Percentiles rank a stretch among this genome's conserved stretches.
These are phyloP conservation scores for Troides helena DNA, from an alignment of 2,888 invertebrate species.

Conservation along the genomic window DNA sequence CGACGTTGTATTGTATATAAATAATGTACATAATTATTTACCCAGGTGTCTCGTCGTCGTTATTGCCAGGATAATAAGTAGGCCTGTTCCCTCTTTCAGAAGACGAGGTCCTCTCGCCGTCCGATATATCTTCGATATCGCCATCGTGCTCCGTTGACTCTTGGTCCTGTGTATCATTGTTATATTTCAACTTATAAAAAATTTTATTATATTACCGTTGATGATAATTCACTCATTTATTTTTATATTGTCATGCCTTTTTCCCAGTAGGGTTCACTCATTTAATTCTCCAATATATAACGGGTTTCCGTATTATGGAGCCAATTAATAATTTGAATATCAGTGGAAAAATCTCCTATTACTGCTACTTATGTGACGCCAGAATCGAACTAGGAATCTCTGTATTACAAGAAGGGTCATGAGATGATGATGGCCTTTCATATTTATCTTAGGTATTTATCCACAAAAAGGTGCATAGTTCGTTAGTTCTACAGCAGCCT, in stretches of 20 bases:
- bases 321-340: no score
- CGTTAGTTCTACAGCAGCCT: no score
- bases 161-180: conserved; percentile 63
- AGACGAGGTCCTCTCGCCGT: conserved; percentile 88
- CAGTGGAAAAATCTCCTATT: no score
- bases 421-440: no score
- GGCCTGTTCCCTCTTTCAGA: conserved; percentile 82
- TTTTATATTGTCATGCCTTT: no score
- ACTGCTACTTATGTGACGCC: no score
- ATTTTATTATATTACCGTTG: background rate
- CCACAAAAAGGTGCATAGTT: no score
- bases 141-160: conserved; percentile 92
- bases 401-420: no score
- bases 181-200: background rate
- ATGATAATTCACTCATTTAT: background rate
- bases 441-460: no score
- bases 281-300: no score
- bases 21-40: conserved; percentile 34
- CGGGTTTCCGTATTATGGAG: no score
- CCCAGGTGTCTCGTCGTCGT: conserved; percentile 80
- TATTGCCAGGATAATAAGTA: conserved; percentile 87
- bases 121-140: conserved; percentile 92
- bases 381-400: no score
- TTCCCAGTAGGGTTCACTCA: background rate
- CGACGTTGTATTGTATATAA: background rate